Evolutionary conservation across 2,888 invertebrate genomes (phyloP).

Genomic region (Sarcophaga subvicina): DNA sequence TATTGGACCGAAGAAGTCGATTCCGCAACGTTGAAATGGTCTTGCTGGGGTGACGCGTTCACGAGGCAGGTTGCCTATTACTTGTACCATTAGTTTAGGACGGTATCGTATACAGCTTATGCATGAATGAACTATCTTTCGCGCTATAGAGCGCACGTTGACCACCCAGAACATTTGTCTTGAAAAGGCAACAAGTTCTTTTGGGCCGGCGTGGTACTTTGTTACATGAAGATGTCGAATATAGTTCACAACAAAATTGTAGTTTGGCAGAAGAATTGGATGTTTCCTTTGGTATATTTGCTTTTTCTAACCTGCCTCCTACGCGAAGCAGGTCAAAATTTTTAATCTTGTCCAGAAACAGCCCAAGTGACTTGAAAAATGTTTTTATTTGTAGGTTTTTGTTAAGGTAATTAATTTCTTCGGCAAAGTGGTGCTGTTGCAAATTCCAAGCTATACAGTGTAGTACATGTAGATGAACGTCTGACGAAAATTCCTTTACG

Average conservation of each 20-base stretch:
- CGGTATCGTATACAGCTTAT: constrained; percentile 14
- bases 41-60: constrained; percentile 16
- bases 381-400: too few species aligned
- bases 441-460: too few species aligned
- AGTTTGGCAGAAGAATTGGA: too few species aligned
- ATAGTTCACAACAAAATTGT: constrained; percentile 34
- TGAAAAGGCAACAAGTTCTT: constrained; percentile 33
- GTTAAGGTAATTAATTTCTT: too few species aligned
- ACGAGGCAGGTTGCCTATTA: constrained; percentile 11
- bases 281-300: constrained; percentile 24
- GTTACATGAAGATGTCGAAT: not conserved
- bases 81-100: constrained; percentile 22
- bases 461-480: too few species aligned
- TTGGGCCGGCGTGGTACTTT: too few species aligned
- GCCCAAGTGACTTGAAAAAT: too few species aligned
- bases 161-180: constrained; percentile 1
- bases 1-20: constrained; percentile 60
- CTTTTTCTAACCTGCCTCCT: constrained; percentile 47
- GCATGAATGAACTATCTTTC: constrained; percentile 7
- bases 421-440: too few species aligned
- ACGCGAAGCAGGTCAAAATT: constrained; percentile 8
- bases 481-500: not conserved
- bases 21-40: constrained; percentile 26
- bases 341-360: too few species aligned
- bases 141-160: not conserved